Conservation (phyloP, 2,888 invertebrate species). For the Epiblema foenella region DNA sequence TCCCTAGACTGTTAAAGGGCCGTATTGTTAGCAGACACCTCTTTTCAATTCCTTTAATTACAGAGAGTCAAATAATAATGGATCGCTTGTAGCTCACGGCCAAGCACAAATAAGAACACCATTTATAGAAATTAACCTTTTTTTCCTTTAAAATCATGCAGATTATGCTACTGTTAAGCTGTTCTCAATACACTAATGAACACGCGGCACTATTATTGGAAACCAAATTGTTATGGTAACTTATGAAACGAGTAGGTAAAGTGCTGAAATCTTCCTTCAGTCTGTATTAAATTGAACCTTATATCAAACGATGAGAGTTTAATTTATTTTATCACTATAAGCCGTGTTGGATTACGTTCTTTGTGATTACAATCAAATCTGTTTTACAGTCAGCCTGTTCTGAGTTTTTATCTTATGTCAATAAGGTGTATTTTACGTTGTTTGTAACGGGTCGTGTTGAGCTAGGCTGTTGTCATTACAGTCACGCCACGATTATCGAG, state of each 20-base stretch:
- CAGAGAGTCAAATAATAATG: too few species aligned
- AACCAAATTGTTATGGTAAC: conserved; percentile 29
- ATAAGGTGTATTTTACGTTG: conserved; percentile 2
- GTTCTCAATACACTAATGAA: conserved; percentile 13
- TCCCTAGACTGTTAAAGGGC: too few species aligned
- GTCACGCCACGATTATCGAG: conserved; percentile 36
- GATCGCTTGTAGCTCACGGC: too few species aligned
- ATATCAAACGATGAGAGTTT: neutral
- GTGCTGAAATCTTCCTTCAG: neutral
- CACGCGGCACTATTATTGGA: conserved; percentile 15
- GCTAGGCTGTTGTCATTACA: conserved; percentile 32
- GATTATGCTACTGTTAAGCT: neutral
- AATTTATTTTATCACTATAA: neutral
- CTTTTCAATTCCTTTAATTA: too few species aligned
- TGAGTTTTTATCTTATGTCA: neutral
- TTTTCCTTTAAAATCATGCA: too few species aligned
- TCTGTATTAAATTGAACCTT: conserved; percentile 3
- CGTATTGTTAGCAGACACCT: too few species aligned
- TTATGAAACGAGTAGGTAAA: conserved; percentile 18
- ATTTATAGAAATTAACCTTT: neutral
- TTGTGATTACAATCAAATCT: neutral
- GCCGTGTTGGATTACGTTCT: neutral
- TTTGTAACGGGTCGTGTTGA: neutral
- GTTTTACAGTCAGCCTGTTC: neutral
- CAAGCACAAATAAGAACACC: too few species aligned